phyloP scores from a whole-genome alignment of 2,797 vertebrate genomes.

The Schizopygopsis malacanthus region DNA sequence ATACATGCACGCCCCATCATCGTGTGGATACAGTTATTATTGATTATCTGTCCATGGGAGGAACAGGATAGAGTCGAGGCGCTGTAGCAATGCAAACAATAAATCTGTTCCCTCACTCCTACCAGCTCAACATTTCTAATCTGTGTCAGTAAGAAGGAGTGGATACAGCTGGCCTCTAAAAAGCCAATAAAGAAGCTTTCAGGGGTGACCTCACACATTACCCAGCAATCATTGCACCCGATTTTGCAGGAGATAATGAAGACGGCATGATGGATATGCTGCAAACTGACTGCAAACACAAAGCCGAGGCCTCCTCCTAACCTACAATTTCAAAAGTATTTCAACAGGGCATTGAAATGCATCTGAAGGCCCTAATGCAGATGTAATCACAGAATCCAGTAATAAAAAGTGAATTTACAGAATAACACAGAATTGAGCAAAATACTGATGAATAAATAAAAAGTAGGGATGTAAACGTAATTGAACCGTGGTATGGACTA shows the following conservation, averaged over 20 bases:
- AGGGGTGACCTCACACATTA: constrained; percentile 32
- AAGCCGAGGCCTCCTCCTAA: not conserved
- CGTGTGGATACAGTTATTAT: constrained; percentile 36
- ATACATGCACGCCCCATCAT: constrained; percentile 13
- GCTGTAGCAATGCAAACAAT: constrained; percentile 32
- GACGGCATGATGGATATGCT: constrained; percentile 27
- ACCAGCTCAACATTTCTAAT: constrained; percentile 38
- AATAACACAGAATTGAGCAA: not conserved
- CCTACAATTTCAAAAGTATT: not conserved
- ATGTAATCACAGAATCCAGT: not conserved
- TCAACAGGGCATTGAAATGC: not conserved
- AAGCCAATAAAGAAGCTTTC: constrained; percentile 46
- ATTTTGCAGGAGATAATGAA: constrained; percentile 45
- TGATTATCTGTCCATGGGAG: constrained; percentile 41
- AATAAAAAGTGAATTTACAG: not conserved
- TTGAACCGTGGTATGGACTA: not conserved
- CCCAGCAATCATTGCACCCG: constrained; percentile 22
- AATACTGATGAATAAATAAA: not conserved
- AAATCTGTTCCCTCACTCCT: constrained; percentile 23
- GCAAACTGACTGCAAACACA: constrained; percentile 11
- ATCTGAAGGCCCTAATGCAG: not conserved
- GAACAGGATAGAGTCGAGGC: constrained; percentile 3
- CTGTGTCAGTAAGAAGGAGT: constrained; percentile 25
- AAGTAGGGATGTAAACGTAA: not conserved
- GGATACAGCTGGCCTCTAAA: constrained; percentile 34